Evolutionary conservation across 37 sponge, comb jelly and placozoan genomes (phyloP), one percentile per base, ranked within the genome.

Genomic region (Beroe forskalii): DNA sequence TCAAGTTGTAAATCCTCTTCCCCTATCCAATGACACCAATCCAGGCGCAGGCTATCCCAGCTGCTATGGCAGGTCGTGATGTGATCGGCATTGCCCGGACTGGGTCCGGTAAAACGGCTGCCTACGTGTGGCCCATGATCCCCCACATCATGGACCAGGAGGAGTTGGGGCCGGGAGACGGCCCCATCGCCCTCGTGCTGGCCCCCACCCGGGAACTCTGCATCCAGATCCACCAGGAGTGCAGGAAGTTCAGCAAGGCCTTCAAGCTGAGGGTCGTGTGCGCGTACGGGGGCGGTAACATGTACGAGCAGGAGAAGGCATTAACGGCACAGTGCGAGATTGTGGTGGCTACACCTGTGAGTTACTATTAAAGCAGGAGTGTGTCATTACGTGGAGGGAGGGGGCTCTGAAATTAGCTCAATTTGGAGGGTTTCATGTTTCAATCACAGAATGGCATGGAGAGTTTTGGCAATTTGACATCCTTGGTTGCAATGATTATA

Each of bases 161-260:
- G 6, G 97, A 97, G 89, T 62, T 97, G 37, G 76, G 91, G 32
- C 94, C 95, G 36, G 99, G 94, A 19, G 99, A 97, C 69, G 99
- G 99, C 40, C 99, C 99, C 32, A 96, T 97, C 75, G 99, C 94
- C 8, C 62, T 97, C 35, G 93, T 97, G 43, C 93, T 94, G 90
- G 93, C 96, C 20, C 99, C 99, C n/a, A 97, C 99, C 0, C 91
- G 99, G 76, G 99, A 97, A 92, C 94, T 97, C 41, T 97, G 99
- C 80, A 96, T 96, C 66, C 69, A 95, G 94, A 97, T 97, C 60
- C 96, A 96, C 89, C 94, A 94, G 60, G 96, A 96, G 91, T 91
- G 93, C 39, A 92, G 90, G 92, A 92, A 91, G 94, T 97, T 93
- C 93, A 93, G 92, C 23, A 95, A 95, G 62, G 94, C 94, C 6